Evolutionary conservation across 2,113 vertebrate species (phyloP).

Genomic region (Bagarius yarrelli): DNA sequence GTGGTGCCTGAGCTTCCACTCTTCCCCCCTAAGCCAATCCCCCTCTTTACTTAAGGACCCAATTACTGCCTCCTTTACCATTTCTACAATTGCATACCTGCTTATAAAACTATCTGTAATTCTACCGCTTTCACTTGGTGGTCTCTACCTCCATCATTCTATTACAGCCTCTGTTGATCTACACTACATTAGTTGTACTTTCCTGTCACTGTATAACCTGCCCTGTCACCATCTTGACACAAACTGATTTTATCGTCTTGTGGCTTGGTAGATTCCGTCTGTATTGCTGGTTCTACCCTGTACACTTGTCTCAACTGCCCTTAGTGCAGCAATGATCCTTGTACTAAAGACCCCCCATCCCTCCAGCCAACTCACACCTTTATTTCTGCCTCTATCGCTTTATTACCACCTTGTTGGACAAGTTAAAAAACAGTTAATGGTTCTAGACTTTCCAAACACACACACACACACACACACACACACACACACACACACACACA

Average conservation of each 20-base stretch:
- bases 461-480: neutral
- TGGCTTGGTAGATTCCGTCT: neutral
- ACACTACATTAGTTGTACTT: neutral
- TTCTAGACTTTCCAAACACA: neutral
- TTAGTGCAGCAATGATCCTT: neutral
- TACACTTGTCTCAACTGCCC: neutral
- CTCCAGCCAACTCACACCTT: too few relatives aligned
- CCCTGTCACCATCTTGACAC: neutral
- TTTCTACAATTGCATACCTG: neutral
- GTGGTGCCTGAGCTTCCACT: too few relatives aligned
- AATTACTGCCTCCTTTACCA: neutral
- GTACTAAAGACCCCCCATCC: neutral
- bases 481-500: neutral
- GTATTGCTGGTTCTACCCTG: neutral
- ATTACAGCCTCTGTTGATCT: neutral
- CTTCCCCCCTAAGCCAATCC: too few relatives aligned
- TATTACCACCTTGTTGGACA: neutral
- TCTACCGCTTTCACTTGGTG: neutral
- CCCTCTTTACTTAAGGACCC: neutral
- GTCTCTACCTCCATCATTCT: neutral
- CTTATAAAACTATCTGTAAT: neutral
- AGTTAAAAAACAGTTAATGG: neutral
- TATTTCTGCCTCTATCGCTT: neutral
- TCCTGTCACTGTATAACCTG: neutral
- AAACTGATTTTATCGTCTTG: neutral